Percentiles rank a stretch among this genome's conserved stretches.
These are phyloP conservation scores for Andinoacara biseriatus DNA, from an alignment of 2,113 vertebrate species.

Conservation along the genomic window DNA sequence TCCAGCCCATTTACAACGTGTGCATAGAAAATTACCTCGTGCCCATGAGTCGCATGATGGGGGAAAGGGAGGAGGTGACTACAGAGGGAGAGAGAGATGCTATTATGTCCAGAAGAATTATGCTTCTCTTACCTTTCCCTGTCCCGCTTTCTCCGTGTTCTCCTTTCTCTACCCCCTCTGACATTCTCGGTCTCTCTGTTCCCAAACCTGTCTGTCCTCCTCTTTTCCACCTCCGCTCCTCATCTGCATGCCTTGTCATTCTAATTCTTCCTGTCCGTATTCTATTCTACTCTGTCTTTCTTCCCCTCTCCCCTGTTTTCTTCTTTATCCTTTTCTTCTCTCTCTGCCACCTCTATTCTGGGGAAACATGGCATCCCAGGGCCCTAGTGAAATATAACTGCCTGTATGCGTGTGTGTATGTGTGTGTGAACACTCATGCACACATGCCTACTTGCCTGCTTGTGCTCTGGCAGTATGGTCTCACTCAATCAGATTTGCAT, in stretches of 20 bases:
- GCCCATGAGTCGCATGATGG: constrained; percentile 57
- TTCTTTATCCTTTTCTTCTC: constrained; percentile 46
- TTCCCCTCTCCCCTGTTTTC: constrained; percentile 43
- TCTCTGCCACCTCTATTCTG: constrained; percentile 64
- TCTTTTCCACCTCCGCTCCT: constrained; percentile 26
- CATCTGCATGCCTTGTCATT: constrained; percentile 45
- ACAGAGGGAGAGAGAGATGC: constrained; percentile 21
- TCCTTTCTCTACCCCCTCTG: constrained; percentile 12
- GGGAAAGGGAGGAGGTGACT: constrained; percentile 1
- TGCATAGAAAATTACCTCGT: constrained; percentile 70
- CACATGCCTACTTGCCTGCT: constrained; percentile 65
- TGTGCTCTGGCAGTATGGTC: constrained; percentile 93
- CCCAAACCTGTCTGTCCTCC: constrained; percentile 17
- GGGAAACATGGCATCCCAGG: constrained; percentile 67
- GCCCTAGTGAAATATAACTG: constrained; percentile 94
- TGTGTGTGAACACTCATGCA: constrained; percentile 20
- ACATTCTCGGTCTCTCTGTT: constrained; percentile 31
- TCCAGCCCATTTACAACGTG: constrained; percentile 78
- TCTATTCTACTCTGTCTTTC: constrained; percentile 20
- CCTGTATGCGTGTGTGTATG: constrained; percentile 78
- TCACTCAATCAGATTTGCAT: constrained; percentile 99
- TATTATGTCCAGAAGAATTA: constrained; percentile 67
- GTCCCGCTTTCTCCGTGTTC: constrained; percentile 15
- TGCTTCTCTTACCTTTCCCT: constrained; percentile 24
- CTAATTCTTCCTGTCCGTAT: constrained; percentile 30